Conservation (phyloP, 2,888 invertebrate genomes). For the Pristionchus arcanus region DNA sequence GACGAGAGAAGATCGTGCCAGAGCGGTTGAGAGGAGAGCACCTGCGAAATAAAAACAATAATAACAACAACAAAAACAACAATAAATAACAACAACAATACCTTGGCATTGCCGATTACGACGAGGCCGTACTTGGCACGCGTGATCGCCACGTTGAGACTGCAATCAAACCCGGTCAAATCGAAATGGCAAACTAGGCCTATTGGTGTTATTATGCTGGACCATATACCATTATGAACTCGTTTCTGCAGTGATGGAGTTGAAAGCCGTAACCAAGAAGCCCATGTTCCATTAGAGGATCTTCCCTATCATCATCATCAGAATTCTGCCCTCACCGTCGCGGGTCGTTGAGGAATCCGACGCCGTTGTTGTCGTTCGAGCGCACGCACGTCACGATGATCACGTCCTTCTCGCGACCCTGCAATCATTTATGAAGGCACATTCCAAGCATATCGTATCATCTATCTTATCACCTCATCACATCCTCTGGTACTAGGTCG, state of each 20-base stretch:
- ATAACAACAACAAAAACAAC: neutral
- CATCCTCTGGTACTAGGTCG: too few species aligned
- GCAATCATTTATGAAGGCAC: neutral
- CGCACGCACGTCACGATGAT: slow-evolving; percentile 99
- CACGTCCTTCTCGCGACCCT: slow-evolving; percentile 92
- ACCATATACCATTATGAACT: neutral
- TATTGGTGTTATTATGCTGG: neutral
- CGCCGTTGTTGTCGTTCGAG: slow-evolving; percentile 98
- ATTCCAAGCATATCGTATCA: neutral
- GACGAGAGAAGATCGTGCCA: slow-evolving; percentile 93
- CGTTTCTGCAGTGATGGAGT: too few species aligned
- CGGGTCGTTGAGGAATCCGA: slow-evolving; percentile 98
- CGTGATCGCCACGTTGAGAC: slow-evolving; percentile 95
- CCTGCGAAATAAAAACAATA: slow-evolving; percentile 79
- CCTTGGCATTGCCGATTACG: slow-evolving; percentile 97
- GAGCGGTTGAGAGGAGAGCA: slow-evolving; percentile 94
- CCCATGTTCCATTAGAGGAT: too few species aligned
- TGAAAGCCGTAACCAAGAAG: too few species aligned
- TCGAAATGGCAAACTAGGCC: neutral
- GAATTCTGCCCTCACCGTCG: slow-evolving; percentile 83
- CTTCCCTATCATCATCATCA: neutral
- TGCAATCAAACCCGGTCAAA: neutral
- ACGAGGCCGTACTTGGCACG: slow-evolving; percentile 89
- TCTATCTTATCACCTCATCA: neutral
- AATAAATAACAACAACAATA: slow-evolving; percentile 9